Conservation (phyloP, 2,113 vertebrate genomes). For the Lagopus leucura region DNA sequence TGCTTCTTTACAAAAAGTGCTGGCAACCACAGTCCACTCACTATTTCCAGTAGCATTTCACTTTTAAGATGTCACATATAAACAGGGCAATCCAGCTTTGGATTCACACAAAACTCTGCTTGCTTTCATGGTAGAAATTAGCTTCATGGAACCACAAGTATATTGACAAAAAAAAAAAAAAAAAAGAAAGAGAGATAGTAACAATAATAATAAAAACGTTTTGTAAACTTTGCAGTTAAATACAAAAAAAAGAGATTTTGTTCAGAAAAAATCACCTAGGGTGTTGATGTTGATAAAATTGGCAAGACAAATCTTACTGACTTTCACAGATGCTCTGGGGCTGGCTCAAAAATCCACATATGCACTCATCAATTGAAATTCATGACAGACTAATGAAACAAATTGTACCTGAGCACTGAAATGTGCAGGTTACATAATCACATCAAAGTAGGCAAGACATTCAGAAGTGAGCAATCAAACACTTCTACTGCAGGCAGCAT, state of each 20-base stretch:
- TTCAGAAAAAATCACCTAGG: neutral
- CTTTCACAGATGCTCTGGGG: neutral
- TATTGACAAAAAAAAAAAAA: neutral
- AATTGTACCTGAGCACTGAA: neutral
- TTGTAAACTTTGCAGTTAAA: neutral
- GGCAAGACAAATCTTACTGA: neutral
- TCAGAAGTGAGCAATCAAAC: neutral
- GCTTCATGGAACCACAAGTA: neutral
- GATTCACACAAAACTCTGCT: neutral
- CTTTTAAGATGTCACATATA: neutral
- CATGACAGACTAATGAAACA: slow-evolving; percentile 6
- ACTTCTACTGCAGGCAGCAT: neutral
- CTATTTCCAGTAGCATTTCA: neutral
- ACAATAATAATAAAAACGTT: neutral
- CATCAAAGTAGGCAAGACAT: neutral
- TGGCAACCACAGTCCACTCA: neutral
- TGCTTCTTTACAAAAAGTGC: neutral
- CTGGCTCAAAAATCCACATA: neutral
- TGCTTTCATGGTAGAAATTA: neutral
- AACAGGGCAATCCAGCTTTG: neutral
- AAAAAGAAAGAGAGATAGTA: too few relatives aligned
- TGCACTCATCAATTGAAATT: neutral
- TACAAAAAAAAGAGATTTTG: neutral
- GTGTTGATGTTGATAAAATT: neutral
- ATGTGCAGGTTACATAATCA: neutral